Base-by-base conservation (phyloP, 2,113 vertebrate species). In the Passer domesticus region DNA sequence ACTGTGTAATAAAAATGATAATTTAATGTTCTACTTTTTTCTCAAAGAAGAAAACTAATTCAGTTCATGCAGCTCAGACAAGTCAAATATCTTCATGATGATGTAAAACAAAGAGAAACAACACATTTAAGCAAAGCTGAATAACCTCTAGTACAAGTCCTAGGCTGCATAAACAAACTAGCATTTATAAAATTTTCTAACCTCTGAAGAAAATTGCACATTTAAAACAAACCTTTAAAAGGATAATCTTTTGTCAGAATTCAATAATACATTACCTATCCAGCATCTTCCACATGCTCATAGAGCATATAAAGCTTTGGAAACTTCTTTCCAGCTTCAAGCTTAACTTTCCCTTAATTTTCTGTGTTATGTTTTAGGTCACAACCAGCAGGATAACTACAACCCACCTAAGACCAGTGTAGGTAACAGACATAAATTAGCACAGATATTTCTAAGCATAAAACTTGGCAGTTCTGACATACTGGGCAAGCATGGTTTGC, bases 11-110 rank as follows among this genome's bases (percentile, higher is more conserved):
- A 91, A 94, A 94, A 90, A 88, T 6, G 64, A 67, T 87, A 60
- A 94, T 96, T 96, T 90, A 90, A 87, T 55, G 85, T 90, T 96
- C 91, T 69, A 80, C 76, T 95, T 95, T 70, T 94, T 72, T 85
- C 83, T 95, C 74, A 89, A 66, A 87, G 74, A 80, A 93, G 87
- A 86, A 91, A 66, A 58, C 6, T 33, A 98, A 95, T 98, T 98
- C 97, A 87, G 92, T 97, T 97, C 96, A 97, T 97, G 97, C 90
- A 93, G 93, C 93, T 97, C 87, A 67, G 74, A 95, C 87, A 87
- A 95, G 79, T 96, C 86, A 77, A 84, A 95, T 93, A 92, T 87
- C 95, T 97, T 97, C 44, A 77, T 43, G 89, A 94, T 91, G 91
- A 93, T 66, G 78, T 87, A 92, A 94, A 96, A 94, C 52, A 90